Evolutionary conservation across 2,797 vertebrate species (phyloP).

Genomic region (Lithobates pipiens): DNA sequence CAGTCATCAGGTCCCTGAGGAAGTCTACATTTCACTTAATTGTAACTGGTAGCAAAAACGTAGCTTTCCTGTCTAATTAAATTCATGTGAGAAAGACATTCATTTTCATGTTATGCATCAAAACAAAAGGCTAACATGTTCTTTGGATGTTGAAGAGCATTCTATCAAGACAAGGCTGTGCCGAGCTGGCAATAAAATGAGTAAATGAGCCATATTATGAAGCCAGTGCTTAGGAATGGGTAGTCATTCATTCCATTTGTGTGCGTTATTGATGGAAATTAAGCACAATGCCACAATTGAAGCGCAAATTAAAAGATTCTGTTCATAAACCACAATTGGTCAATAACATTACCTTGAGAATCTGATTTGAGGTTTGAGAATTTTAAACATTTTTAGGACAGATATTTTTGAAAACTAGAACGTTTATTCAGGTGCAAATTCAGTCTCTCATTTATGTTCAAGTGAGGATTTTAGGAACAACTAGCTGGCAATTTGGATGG

Average conservation of each 20-base stretch:
- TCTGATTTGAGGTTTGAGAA: not conserved
- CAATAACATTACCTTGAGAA: not conserved
- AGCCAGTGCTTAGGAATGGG: conserved; percentile 11
- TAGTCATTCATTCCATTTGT: conserved; percentile 28
- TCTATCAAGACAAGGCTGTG: conserved; percentile 58
- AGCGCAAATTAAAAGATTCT: not conserved
- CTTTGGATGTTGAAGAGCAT: conserved; percentile 45
- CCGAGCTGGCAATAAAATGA: conserved; percentile 34
- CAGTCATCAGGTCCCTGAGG: not conserved
- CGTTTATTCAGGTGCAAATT: not conserved
- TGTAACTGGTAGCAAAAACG: conserved; percentile 39
- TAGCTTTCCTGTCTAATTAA: conserved; percentile 45
- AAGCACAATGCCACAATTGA: conserved; percentile 6
- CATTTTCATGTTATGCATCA: conserved; percentile 50
- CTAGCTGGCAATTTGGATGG: too few relatives aligned
- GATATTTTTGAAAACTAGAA: not conserved
- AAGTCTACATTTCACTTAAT: conserved; percentile 42
- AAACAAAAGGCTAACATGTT: conserved; percentile 41
- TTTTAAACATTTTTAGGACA: not conserved
- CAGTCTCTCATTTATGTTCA: too few relatives aligned
- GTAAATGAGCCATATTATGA: conserved; percentile 48
- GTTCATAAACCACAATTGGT: not conserved
- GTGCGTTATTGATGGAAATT: conserved; percentile 40
- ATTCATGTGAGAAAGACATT: conserved; percentile 51
- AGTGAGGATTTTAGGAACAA: too few relatives aligned